Evolutionary conservation across 2,888 invertebrate genomes (phyloP).

Genomic region (Eurytoma californica): DNA sequence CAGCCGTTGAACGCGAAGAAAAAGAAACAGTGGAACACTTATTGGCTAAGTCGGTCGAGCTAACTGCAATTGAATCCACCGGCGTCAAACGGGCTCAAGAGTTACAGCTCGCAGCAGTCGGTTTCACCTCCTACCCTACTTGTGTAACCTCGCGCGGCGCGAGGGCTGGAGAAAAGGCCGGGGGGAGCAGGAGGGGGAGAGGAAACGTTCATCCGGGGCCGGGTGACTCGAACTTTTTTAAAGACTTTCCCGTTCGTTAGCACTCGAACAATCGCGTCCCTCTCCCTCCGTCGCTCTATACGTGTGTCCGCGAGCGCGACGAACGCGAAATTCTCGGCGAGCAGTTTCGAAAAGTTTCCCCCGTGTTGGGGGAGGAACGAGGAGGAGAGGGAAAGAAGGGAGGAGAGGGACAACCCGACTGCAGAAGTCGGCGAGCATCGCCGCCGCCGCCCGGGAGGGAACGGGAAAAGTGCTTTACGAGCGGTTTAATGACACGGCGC

Average conservation of each 20-base stretch:
- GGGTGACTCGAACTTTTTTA: constrained; percentile 24
- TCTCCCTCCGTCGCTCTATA: background rate
- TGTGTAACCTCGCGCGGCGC: background rate
- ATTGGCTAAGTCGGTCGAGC: background rate
- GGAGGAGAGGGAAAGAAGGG: too few relatives aligned
- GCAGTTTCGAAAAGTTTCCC: constrained; percentile 16
- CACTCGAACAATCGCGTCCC: constrained; percentile 23
- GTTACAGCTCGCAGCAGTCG: background rate
- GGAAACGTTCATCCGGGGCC: background rate
- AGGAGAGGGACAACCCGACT: background rate
- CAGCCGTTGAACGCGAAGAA: background rate
- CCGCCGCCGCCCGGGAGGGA: background rate
- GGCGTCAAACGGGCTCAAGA: constrained; percentile 14
- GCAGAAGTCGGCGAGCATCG: background rate
- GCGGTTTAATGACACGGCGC: constrained; percentile 51
- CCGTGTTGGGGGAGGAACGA: too few relatives aligned
- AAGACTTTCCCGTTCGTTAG: constrained; percentile 50
- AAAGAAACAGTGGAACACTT: background rate
- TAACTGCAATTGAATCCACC: constrained; percentile 22
- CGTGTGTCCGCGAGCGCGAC: background rate
- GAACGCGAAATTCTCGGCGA: constrained; percentile 13
- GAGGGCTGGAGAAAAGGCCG: background rate
- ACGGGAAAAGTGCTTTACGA: constrained; percentile 45
- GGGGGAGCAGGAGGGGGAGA: background rate
- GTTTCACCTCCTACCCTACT: constrained; percentile 2